phyloP scores from a whole-genome alignment of 2,797 vertebrate genomes.

The Oreonectes daqikongensis region DNA sequence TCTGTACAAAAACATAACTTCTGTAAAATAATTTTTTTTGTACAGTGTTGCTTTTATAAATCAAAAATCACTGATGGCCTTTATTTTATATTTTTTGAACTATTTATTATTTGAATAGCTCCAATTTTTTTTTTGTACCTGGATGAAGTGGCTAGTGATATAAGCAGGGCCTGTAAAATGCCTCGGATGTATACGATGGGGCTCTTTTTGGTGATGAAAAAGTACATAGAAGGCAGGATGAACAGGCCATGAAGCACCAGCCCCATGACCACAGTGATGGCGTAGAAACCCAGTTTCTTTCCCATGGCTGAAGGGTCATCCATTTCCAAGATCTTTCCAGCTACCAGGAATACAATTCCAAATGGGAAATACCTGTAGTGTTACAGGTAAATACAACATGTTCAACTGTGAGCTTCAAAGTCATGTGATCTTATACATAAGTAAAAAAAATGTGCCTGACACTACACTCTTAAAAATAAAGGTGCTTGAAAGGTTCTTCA shows the following conservation, averaged over 20 bases:
- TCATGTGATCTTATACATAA: no score
- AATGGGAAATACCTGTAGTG: slow-evolving; percentile 94
- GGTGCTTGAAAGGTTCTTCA: no score
- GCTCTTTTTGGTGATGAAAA: slow-evolving; percentile 97
- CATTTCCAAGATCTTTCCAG: slow-evolving; percentile 98
- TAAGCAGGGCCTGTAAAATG: slow-evolving; percentile 94
- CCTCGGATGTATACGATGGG: slow-evolving; percentile 97
- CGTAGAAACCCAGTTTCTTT: slow-evolving; percentile 95
- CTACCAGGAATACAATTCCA: slow-evolving; percentile 97
- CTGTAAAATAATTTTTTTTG: no score
- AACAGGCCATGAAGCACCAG: slow-evolving; percentile 92
- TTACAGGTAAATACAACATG: not conserved
- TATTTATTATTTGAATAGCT: no score
- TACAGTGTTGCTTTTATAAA: no score
- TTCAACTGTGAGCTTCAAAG: no score
- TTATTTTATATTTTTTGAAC: no score
- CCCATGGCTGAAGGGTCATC: slow-evolving; percentile 93
- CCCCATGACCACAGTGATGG: slow-evolving; percentile 93
- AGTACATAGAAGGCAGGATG: slow-evolving; percentile 94
- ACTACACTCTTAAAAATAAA: no score
- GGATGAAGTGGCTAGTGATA: slow-evolving; percentile 95
- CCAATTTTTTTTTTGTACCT: slow-evolving; percentile 84
- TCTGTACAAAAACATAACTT: no score
- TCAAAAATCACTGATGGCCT: no score
- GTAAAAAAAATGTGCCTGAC: no score